Evolutionary conservation across 2,888 invertebrate genomes (phyloP).

Genomic region (Dorcus hopei): DNA sequence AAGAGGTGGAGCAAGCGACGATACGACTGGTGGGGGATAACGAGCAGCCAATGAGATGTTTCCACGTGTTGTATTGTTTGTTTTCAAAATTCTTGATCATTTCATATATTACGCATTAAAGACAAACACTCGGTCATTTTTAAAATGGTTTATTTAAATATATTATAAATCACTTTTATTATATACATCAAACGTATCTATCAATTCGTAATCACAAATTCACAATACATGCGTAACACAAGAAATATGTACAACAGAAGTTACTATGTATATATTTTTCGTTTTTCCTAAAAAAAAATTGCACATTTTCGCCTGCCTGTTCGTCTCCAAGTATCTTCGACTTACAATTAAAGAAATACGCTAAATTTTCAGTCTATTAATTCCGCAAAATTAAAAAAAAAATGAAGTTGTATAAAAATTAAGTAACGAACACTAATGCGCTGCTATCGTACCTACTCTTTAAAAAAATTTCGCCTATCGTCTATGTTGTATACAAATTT

Average conservation of each 20-base stretch:
- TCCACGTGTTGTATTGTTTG: too few species aligned
- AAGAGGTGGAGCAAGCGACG: too few species aligned
- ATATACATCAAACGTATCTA: conserved; percentile 20
- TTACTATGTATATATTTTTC: conserved; percentile 1
- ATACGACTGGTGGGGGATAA: too few species aligned
- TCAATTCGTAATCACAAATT: conserved; percentile 16
- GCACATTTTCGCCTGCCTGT: conserved; percentile 14
- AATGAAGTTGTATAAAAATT: too few species aligned
- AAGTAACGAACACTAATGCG: too few species aligned
- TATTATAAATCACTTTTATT: conserved; percentile 22
- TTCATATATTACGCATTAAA: too few species aligned
- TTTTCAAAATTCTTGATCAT: too few species aligned
- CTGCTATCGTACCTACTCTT: background rate
- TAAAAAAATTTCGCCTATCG: background rate
- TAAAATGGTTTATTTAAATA: conserved; percentile 19
- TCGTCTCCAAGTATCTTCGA: background rate
- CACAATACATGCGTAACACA: conserved; percentile 11
- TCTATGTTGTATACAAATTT: background rate
- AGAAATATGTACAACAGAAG: background rate
- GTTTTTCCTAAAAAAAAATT: conserved; percentile 11
- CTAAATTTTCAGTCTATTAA: too few species aligned
- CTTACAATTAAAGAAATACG: too few species aligned
- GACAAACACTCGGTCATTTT: too few species aligned
- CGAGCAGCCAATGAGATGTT: too few species aligned
- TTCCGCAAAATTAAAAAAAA: too few species aligned